These are phyloP conservation scores for Allobates femoralis DNA, from an alignment of 2,797 vertebrate species.

Conservation along the genomic window DNA sequence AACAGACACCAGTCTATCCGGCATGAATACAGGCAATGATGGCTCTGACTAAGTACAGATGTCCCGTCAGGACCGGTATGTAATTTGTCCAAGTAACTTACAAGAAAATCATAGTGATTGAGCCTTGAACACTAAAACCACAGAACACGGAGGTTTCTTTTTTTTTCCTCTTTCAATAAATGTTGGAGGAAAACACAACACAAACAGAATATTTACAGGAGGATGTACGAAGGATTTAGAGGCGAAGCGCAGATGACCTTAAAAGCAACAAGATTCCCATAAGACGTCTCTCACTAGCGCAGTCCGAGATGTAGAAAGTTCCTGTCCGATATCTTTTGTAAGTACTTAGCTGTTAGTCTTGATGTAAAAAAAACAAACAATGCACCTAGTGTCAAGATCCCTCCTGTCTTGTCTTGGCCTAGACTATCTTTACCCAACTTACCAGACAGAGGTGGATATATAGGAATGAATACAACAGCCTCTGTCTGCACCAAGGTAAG, in stretches of 20 bases:
- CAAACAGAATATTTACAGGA: not conserved
- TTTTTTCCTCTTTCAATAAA: not conserved
- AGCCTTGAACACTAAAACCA: not conserved
- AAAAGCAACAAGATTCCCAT: conserved; percentile 3
- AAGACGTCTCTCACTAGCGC: not conserved
- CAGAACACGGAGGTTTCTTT: not conserved
- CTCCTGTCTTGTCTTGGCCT: too few species aligned
- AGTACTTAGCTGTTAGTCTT: too few species aligned
- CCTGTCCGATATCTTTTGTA: too few species aligned
- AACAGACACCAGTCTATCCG: not conserved
- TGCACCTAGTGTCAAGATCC: too few species aligned
- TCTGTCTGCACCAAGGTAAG: too few species aligned
- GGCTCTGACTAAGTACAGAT: conserved; percentile 14
- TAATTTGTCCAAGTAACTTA: conserved; percentile 45
- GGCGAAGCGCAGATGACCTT: not conserved
- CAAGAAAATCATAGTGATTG: conserved; percentile 46
- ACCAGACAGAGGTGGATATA: too few species aligned
- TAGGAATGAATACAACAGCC: too few species aligned
- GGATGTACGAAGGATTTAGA: not conserved
- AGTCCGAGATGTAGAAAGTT: too few species aligned
- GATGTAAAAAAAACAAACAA: too few species aligned
- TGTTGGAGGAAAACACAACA: not conserved
- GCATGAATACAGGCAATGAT: not conserved
- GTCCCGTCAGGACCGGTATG: conserved; percentile 25
- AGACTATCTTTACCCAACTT: too few species aligned